A percentile compares a stretch with the other conserved stretches of the same genome.
Conservation (phyloP, 2,797 vertebrate species). For the Pangasius mekongensis region DNA sequence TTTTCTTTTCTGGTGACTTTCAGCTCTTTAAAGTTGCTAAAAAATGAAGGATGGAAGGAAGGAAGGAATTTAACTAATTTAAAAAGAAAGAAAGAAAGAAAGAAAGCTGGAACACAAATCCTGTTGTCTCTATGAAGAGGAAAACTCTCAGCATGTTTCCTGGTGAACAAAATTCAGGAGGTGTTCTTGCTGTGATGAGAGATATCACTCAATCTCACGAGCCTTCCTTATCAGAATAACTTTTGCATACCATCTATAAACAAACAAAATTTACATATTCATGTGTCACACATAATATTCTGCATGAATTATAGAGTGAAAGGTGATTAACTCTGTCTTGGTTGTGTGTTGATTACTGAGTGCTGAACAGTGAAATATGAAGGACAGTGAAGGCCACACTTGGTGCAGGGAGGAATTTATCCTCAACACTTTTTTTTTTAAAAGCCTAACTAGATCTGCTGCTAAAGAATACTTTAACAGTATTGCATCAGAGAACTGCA, state of each 20-base stretch:
- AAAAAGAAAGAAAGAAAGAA: slow-evolving; percentile 8
- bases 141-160: slow-evolving; percentile 46
- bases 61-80: background rate
- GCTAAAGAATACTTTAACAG: slow-evolving; percentile 1
- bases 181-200: slow-evolving; percentile 45
- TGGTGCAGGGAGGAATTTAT: slow-evolving; percentile 27
- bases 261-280: slow-evolving; percentile 58
- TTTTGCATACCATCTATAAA: slow-evolving; percentile 51
- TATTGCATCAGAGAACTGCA: slow-evolving; percentile 3
- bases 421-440: slow-evolving; percentile 16
- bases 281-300: slow-evolving; percentile 53
- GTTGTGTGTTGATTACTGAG: slow-evolving; percentile 68
- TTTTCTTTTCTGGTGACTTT: background rate
- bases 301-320: slow-evolving; percentile 55
- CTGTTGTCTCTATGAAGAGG: slow-evolving; percentile 39
- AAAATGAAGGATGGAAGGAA: background rate
- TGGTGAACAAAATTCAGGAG: slow-evolving; percentile 53
- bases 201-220: slow-evolving; percentile 56
- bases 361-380: slow-evolving; percentile 76
- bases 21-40: background rate
- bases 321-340: slow-evolving; percentile 66
- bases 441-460: background rate
- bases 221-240: slow-evolving; percentile 54
- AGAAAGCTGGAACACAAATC: background rate
- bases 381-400: slow-evolving; percentile 66